Evolutionary conservation across 2,888 invertebrate species (phyloP), one percentile per base, ranked within the genome.

Genomic region (Acronicta alni): DNA sequence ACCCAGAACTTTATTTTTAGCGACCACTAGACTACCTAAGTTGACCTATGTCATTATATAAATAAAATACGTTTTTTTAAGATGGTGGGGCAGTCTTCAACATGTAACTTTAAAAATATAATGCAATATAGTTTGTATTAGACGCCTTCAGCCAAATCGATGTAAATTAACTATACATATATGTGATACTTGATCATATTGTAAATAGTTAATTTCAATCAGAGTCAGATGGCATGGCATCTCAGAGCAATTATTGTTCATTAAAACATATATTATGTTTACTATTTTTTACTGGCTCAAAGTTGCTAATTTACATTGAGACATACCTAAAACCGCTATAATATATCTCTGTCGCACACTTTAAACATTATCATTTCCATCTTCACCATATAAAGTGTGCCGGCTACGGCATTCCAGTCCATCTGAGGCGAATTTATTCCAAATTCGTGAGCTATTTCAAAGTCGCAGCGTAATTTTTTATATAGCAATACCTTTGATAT

Each of bases 401-500:
- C 70, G 61, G 46, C 69, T 60, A 54, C 73, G 51, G 66, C 79
- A 84, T 85, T 79, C 83, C 80, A 73, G 66, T 67, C 81, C 82
- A 75, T 84, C 55, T 75, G 62, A 57, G 79, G 77, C 46, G 49
- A 77, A 75, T 81, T 85, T 79, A 82, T 85, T 78, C 77, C 76
- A 77, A 81, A 84, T 81, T 84, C 85, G 84, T 84, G 82, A 77
- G 71, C 72, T 78, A 78, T 79, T 83, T 77, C 73, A 77, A 75
- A 73, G 67, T 67, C 68, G 67, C 62, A 59, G 57, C 57, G 61
- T 62, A 71, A 73, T 73, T 75, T 69, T 71, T 70, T 58, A 57
- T 64, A 41, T 16, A 51, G 45, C 48, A 54, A 58, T 63, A 66
- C 49, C 38, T 53, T 57, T 39, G 57, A 66, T 52, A 37, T 64